phyloP scores from a whole-genome alignment of 2,113 vertebrate species.

The Peromyscus polionotus region DNA sequence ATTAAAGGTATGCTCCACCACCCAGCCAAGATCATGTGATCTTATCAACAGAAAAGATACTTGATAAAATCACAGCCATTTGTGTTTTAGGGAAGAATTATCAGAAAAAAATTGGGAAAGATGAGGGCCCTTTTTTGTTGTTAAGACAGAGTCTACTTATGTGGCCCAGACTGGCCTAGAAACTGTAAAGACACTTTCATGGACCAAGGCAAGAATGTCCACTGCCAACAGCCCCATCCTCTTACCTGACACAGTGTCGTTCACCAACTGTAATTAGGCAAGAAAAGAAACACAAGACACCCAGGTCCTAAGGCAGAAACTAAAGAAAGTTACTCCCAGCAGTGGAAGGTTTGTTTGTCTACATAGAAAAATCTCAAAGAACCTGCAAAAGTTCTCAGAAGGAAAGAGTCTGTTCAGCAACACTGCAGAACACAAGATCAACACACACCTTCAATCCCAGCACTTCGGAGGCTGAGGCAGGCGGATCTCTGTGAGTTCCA shows the following conservation, averaged over 20 bases:
- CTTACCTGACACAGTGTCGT: neutral
- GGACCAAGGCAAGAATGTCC: neutral
- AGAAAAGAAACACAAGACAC: neutral
- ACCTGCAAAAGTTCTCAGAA: neutral
- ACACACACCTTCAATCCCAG: neutral
- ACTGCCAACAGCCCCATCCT: neutral
- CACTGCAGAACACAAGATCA: neutral
- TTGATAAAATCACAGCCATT: neutral
- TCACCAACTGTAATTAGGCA: neutral
- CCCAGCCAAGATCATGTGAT: neutral
- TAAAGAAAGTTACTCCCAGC: neutral
- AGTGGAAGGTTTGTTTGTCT: neutral
- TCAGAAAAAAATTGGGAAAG: too few relatives aligned
- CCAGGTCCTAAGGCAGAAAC: neutral
- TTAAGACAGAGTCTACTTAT: neutral
- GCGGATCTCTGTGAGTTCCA: neutral
- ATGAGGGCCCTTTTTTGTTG: neutral
- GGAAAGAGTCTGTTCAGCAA: neutral
- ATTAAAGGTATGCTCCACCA: too few relatives aligned
- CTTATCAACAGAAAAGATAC: neutral
- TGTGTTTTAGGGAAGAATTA: neutral
- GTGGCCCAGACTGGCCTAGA: neutral
- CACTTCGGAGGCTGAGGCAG: too few relatives aligned
- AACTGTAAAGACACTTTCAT: neutral
- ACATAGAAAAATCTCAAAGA: neutral